Conservation (phyloP, 1,140 invertebrate genomes). For the Drosophila rhopaloa region DNA sequence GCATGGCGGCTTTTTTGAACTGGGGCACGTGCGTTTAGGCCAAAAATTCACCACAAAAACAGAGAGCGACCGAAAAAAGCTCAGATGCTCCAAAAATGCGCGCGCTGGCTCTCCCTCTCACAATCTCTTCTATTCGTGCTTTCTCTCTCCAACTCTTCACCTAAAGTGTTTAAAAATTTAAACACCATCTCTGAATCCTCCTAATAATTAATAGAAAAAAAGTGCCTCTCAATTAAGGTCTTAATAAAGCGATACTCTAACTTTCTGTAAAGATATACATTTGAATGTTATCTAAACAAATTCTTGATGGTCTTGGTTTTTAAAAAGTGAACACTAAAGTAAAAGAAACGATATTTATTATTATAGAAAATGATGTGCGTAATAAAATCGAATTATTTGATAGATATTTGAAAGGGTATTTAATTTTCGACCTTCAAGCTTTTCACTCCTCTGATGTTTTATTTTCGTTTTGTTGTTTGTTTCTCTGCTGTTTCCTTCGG, state of each 20-base stretch:
- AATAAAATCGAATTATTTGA: not conserved
- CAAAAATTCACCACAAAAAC: constrained; percentile 78
- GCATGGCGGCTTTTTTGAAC: constrained; percentile 50
- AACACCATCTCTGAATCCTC: constrained; percentile 8
- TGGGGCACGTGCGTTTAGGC: constrained; percentile 69
- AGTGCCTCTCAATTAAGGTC: constrained; percentile 1
- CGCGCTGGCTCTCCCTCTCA: constrained; percentile 33
- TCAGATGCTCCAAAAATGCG: constrained; percentile 33
- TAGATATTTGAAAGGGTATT: not conserved
- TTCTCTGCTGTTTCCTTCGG: constrained; percentile 45
- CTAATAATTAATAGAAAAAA: constrained; percentile 21
- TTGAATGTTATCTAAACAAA: no score
- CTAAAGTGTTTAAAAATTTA: constrained; percentile 23
- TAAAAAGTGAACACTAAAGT: no score
- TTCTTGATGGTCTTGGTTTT: no score
- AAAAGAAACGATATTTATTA: no score
- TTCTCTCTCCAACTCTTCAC: not conserved
- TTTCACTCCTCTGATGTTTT: constrained; percentile 20
- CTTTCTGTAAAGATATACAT: no score
- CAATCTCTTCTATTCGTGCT: constrained; percentile 5
- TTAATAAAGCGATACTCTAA: not conserved
- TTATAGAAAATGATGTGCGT: no score
- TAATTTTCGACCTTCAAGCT: not conserved
- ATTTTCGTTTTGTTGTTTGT: constrained; percentile 53
- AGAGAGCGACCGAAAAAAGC: constrained; percentile 64